Conservation (phyloP, 1,140 invertebrate species). For the Phthorimaea operculella region DNA sequence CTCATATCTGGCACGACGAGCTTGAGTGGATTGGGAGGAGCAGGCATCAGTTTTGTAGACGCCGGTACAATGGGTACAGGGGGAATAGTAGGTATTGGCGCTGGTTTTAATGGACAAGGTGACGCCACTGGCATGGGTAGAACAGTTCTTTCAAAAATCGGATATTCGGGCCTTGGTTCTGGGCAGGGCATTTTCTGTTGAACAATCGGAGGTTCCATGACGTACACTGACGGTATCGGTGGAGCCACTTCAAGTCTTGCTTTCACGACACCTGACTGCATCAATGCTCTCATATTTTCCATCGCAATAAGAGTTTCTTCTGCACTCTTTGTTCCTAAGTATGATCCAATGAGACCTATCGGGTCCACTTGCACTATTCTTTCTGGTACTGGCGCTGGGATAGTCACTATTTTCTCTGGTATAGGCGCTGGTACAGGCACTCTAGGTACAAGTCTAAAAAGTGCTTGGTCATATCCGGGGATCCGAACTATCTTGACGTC, state of each 20-base stretch:
- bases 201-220: background rate
- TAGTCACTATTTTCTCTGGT: background rate
- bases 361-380: conserved; percentile 2
- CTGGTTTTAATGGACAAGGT: background rate
- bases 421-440: background rate
- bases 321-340: conserved; percentile 15
- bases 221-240: background rate
- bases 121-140: background rate
- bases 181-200: background rate
- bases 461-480: conserved; percentile 16
- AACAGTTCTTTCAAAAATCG: background rate
- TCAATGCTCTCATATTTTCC: conserved; percentile 13
- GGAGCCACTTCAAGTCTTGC: conserved; percentile 8
- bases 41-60: background rate
- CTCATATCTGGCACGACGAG: background rate
- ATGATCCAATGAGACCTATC: conserved; percentile 10
- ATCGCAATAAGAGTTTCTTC: conserved; percentile 15
- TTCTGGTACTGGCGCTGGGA: background rate
- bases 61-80: background rate
- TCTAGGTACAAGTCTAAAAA: conserved; percentile 20
- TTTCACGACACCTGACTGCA: conserved; percentile 16
- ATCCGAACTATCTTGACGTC: conserved; percentile 14
- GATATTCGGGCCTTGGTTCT: background rate
- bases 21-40: too few relatives aligned
- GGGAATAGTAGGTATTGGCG: background rate